phyloP scores from a whole-genome alignment of 2,797 vertebrate genomes.

The Spinus pinus region DNA sequence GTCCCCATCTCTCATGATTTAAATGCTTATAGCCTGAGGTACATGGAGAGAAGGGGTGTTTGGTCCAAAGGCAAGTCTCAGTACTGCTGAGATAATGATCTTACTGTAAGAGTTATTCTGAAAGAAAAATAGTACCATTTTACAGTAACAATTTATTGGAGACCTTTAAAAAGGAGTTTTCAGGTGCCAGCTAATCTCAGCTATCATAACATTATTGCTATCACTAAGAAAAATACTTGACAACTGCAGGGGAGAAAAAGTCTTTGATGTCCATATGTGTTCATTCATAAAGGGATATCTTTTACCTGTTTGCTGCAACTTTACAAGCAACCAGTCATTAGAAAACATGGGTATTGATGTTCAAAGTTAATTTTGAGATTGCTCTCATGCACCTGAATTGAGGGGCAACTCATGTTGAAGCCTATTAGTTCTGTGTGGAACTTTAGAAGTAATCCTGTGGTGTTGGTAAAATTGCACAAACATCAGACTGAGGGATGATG shows the following conservation, averaged over 20 bases:
- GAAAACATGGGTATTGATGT: neutral
- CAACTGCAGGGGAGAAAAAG: neutral
- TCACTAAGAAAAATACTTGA: neutral
- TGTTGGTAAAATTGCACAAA: neutral
- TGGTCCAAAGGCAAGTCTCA: neutral
- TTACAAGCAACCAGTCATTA: neutral
- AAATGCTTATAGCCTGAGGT: neutral
- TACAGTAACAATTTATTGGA: neutral
- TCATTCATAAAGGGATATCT: neutral
- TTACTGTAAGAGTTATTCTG: neutral
- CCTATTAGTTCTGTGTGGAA: neutral
- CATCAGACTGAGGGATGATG: neutral
- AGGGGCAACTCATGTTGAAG: neutral
- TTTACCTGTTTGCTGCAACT: neutral
- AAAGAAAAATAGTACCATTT: neutral
- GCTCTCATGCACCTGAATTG: neutral
- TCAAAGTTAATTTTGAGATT: neutral
- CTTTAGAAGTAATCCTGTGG: neutral
- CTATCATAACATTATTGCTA: neutral
- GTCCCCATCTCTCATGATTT: neutral
- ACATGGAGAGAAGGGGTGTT: neutral
- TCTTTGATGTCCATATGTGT: neutral
- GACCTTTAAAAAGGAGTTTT: neutral
- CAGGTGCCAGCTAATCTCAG: neutral
- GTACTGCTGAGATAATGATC: neutral